Base-by-base conservation (phyloP, 2,113 vertebrate genomes). In the Trogon melanurus region DNA sequence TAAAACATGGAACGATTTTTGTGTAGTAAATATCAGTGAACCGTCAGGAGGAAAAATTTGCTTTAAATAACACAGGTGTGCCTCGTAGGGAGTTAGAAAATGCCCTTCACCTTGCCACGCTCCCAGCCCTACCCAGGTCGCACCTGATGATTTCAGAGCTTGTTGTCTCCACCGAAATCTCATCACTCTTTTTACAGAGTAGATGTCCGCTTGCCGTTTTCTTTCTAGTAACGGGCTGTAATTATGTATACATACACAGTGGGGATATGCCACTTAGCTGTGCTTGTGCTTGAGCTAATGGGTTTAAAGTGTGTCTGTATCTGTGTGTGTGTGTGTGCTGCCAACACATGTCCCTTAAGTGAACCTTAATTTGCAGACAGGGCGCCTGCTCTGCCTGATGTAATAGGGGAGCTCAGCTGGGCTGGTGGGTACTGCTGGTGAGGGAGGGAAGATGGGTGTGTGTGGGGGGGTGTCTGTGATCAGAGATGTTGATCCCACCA, bases 141-240 rank as follows among this genome's bases (percentile, higher is more conserved):
- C 74, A 7, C 15, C 58, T 17, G 70, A 51, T 30, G 8, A 19
- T 16, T 32, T 19, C 5, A 2, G 27, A 65, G 65, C 81, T 30
- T 2, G 0, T 5, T 17, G 29, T 3, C 26, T 30, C 1, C 23
- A 2, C 38, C 64, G 2, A 17, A 9, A 62, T n/a, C 80, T 54
- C 5, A 1, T 74, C 22, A 4, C 50, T 47, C 75, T 0, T 2
- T 2, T 4, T 3, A 41, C 3, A 3, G 45, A 10, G 62, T 21
- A 15, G 65, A 1, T 50, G 48, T 10, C 62, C 15, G 41, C 58
- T 34, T 18, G 45, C 79, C 23, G 57, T 3, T 66, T 47, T 38
- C 74, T 62, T 58, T 34, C 54, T 32, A 60, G 60, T 34, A 5
- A 20, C 18, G 6, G 0, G 51, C 80, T 41, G n/a, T 30, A 16